Conservation (phyloP, 2,113 vertebrate species). For the Leptobrachium leishanense region DNA sequence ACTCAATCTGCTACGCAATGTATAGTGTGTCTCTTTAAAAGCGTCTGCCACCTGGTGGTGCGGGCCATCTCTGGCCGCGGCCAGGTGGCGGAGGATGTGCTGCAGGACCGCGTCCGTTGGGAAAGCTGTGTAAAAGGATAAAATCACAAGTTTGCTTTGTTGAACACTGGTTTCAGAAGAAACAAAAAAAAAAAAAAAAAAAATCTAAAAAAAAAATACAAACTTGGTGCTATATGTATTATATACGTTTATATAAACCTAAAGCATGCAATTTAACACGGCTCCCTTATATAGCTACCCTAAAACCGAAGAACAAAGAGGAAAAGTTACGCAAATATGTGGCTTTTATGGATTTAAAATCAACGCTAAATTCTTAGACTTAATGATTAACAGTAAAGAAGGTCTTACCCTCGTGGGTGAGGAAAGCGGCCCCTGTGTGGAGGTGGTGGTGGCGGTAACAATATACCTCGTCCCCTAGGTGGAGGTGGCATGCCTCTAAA, state of each 20-base stretch:
- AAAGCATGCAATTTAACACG: conserved; percentile 28
- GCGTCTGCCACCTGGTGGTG: conserved; percentile 72
- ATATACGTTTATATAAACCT: conserved; percentile 5
- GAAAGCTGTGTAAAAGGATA: conserved; percentile 79
- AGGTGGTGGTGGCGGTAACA: conserved; percentile 49
- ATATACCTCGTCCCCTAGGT: conserved; percentile 58
- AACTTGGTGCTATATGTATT: not conserved
- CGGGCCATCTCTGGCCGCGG: conserved; percentile 77
- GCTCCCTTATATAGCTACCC: not conserved
- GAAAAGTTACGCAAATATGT: too few species aligned
- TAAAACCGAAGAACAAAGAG: not conserved
- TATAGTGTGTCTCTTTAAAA: conserved; percentile 71
- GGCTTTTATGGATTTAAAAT: not conserved
- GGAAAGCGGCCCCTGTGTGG: conserved; percentile 59
- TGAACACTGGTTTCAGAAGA: conserved; percentile 41
- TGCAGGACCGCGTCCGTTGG: conserved; percentile 74
- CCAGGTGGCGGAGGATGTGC: conserved; percentile 70
- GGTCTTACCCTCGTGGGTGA: conserved; percentile 66
- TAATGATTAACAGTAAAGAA: not conserved
- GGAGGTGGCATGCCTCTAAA: conserved; percentile 67
- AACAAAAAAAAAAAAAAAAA: conserved; percentile 23
- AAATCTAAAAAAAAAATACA: conserved; percentile 9
- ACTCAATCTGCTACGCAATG: conserved; percentile 55
- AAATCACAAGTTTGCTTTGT: conserved; percentile 68
- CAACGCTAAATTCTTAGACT: too few species aligned